Percentiles rank a stretch among this genome's conserved stretches.
Conservation (phyloP, 2,113 vertebrate genomes). For the Rhinopithecus roxellana region DNA sequence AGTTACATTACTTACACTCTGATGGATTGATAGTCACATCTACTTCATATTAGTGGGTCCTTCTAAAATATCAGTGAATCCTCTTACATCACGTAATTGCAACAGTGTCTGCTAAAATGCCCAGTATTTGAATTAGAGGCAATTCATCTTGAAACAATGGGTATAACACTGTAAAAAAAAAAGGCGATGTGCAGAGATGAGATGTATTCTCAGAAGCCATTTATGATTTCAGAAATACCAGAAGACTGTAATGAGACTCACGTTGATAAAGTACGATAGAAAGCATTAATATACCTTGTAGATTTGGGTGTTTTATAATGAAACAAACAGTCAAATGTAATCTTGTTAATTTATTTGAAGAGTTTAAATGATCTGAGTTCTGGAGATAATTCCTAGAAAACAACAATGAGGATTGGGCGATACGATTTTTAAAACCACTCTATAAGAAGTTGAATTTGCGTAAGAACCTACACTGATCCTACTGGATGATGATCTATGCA, state of each 20-base stretch:
- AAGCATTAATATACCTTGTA: not conserved
- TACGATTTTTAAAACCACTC: not conserved
- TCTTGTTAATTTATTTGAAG: not conserved
- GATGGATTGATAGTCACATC: not conserved
- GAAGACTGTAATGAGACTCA: not conserved
- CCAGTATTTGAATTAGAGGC: not conserved
- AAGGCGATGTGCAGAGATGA: not conserved
- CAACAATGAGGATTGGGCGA: not conserved
- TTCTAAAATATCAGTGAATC: conserved; percentile 5
- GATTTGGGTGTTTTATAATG: not conserved
- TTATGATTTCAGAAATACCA: not conserved
- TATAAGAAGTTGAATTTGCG: not conserved
- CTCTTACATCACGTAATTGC: rapidly evolving
- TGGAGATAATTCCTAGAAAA: not conserved
- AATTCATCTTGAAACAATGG: conserved; percentile 29
- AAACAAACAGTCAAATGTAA: not conserved
- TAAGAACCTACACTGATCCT: not conserved
- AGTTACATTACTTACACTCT: not conserved
- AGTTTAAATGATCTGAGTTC: not conserved
- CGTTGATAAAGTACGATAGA: not conserved
- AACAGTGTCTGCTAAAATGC: not conserved
- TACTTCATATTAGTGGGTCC: not conserved
- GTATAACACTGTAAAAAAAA: not conserved
- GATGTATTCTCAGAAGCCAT: not conserved
- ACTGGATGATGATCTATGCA: rapidly evolving